Evolutionary conservation across 2,113 vertebrate genomes (phyloP).

Genomic region (Canis aureus): DNA sequence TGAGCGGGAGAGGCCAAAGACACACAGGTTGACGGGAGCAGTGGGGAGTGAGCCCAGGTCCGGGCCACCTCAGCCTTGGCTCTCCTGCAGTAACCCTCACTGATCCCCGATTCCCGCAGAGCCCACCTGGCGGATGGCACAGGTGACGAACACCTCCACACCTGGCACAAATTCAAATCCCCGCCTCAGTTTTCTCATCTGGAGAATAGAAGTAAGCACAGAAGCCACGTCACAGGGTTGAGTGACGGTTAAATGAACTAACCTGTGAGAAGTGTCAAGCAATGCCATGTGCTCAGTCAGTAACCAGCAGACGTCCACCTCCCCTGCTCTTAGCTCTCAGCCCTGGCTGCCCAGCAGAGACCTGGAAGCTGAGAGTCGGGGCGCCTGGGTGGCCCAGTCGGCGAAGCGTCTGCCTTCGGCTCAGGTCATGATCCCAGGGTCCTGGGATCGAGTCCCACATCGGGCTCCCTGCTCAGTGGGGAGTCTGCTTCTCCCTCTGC

Average conservation of each 20-base stretch:
- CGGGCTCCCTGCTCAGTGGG: too few relatives aligned
- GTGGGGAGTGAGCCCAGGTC: not conserved
- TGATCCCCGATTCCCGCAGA: not conserved
- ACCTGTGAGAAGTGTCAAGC: not conserved
- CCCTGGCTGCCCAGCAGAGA: not conserved
- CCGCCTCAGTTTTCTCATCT: not conserved
- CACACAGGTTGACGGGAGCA: too few relatives aligned
- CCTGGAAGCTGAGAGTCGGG: too few relatives aligned
- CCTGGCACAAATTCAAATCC: not conserved
- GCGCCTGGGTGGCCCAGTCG: too few relatives aligned
- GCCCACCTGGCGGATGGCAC: not conserved
- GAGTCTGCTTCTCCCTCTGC: too few relatives aligned
- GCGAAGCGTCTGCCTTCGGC: too few relatives aligned
- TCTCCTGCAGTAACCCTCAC: not conserved
- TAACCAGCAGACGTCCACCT: not conserved
- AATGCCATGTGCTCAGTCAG: not conserved
- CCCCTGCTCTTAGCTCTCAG: not conserved
- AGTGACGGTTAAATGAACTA: not conserved
- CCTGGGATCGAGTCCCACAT: too few relatives aligned
- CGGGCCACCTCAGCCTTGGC: too few relatives aligned
- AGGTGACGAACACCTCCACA: not conserved
- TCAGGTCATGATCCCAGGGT: too few relatives aligned
- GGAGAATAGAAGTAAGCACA: not conserved
- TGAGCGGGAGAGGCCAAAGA: not conserved
- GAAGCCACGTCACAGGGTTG: not conserved